Conservation (phyloP, 2,888 invertebrate genomes). For the Calliphora vomitoria region DNA sequence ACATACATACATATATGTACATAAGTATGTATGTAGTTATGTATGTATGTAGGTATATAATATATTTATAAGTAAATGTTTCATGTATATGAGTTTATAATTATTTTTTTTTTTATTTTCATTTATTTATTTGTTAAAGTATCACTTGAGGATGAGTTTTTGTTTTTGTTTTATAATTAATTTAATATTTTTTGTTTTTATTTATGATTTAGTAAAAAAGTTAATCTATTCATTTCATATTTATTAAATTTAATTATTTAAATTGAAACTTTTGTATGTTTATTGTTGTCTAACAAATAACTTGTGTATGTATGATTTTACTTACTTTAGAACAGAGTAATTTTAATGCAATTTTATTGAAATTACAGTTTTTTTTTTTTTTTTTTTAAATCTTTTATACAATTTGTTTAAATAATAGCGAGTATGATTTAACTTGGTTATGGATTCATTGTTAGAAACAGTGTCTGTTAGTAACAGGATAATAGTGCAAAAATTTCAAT, state of each 20-base stretch:
- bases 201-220: constrained; percentile 62
- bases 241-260: constrained; percentile 56
- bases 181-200: constrained; percentile 49
- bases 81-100: constrained; percentile 50
- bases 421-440: background rate
- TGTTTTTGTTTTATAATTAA: constrained; percentile 33
- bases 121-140: constrained; percentile 76
- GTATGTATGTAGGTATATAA: background rate
- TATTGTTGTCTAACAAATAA: constrained; percentile 13
- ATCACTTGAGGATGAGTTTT: constrained; percentile 77
- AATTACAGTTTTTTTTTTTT: constrained; percentile 8
- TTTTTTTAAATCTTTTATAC: background rate
- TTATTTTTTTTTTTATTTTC: constrained; percentile 36
- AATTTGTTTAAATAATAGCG: background rate
- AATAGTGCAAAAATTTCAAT: too few species aligned
- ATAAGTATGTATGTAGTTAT: background rate
- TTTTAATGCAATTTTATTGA: background rate
- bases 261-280: constrained; percentile 48
- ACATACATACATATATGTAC: constrained; percentile 7
- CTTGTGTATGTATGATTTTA: background rate
- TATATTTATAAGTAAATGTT: background rate
- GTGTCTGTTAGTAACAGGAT: too few species aligned
- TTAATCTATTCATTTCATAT: constrained; percentile 40
- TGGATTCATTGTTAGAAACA: too few species aligned
- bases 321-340: background rate